phyloP scores from a whole-genome alignment of 2,113 vertebrate genomes.

The Malurus alboscapulatus region DNA sequence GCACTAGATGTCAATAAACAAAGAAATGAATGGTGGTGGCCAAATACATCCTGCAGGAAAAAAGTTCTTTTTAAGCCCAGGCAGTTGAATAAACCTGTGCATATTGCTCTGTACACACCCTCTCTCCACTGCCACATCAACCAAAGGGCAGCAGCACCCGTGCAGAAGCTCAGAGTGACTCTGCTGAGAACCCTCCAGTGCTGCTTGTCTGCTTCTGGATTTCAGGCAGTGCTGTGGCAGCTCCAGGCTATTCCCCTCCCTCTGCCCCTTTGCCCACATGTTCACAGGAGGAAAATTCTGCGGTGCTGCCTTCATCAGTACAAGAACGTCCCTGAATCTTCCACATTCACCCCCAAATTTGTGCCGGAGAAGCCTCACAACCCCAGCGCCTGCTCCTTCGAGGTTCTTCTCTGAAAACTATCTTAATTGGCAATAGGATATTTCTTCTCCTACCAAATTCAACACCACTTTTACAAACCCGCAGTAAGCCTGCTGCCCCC shows the following conservation, averaged over 20 bases:
- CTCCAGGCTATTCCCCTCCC: not conserved
- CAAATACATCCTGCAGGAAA: not conserved
- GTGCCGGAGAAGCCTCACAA: not conserved
- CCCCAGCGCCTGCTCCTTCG: not conserved
- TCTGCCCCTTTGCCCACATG: accelerated
- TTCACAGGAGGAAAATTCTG: accelerated
- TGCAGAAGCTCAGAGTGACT: not conserved
- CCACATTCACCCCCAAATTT: not conserved
- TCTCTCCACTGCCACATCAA: not conserved
- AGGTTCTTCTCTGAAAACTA: not conserved
- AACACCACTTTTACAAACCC: not conserved
- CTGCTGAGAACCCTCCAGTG: not conserved
- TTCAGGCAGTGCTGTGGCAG: not conserved
- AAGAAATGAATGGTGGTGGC: not conserved
- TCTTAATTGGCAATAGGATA: not conserved
- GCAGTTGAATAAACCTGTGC: not conserved
- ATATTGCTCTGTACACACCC: not conserved
- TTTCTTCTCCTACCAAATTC: not conserved
- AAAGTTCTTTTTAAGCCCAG: not conserved
- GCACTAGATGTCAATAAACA: not conserved
- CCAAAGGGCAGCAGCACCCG: not conserved
- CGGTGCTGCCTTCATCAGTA: not conserved
- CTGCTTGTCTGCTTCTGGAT: not conserved
- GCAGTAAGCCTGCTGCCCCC: not conserved
- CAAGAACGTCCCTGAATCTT: accelerated